Percentiles rank a stretch among this genome's conserved stretches.
Conservation (phyloP, 2,797 vertebrate species). For the Pangasius sanitwongsei region DNA sequence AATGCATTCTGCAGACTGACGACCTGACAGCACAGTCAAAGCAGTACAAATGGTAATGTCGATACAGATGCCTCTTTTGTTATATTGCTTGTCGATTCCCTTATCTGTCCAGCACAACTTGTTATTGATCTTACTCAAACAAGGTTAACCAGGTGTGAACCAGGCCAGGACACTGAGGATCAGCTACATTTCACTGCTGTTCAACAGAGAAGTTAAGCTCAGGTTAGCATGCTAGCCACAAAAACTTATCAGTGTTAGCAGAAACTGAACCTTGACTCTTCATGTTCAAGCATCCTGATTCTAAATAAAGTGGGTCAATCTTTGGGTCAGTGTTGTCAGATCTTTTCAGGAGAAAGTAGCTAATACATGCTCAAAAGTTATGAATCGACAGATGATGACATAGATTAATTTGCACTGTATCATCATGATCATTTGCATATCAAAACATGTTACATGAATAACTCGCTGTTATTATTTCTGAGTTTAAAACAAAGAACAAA, state of each 20-base stretch:
- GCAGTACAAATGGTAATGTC: conserved; percentile 70
- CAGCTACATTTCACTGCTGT: conserved; percentile 2
- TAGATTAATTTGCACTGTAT: background rate
- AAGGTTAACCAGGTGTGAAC: conserved; percentile 68
- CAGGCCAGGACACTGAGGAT: conserved; percentile 16
- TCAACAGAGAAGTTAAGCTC: conserved; percentile 27
- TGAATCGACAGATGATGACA: background rate
- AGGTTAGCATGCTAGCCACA: conserved; percentile 10
- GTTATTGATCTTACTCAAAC: conserved; percentile 69
- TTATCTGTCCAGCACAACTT: conserved; percentile 70
- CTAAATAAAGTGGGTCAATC: background rate
- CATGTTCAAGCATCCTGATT: background rate
- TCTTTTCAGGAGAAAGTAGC: background rate
- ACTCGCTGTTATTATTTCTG: background rate
- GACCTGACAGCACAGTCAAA: conserved; percentile 61
- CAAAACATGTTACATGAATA: background rate
- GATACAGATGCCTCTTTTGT: conserved; percentile 69
- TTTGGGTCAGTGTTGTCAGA: background rate
- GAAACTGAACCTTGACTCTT: background rate
- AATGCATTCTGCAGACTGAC: conserved; percentile 9
- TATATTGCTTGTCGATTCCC: conserved; percentile 71
- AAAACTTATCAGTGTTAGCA: background rate
- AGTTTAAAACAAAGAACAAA: background rate
- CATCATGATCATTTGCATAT: background rate
- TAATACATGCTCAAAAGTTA: background rate